A percentile compares a stretch with the other conserved stretches of the same genome.
phyloP scores from a whole-genome alignment of 2,797 vertebrate species.

The Tadarida brasiliensis region DNA sequence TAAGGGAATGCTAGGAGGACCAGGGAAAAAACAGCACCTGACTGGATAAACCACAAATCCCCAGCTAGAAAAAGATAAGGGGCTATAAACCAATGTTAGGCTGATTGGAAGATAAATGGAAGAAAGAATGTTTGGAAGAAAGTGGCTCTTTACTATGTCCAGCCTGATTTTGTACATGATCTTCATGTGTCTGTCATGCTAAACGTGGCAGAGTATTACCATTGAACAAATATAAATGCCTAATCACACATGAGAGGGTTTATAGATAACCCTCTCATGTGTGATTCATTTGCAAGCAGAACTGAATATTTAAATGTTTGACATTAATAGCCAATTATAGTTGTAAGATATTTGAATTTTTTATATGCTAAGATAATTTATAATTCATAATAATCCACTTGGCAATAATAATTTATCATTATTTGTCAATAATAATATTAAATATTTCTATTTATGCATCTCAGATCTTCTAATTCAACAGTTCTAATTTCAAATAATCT shows the following conservation, averaged over 20 bases:
- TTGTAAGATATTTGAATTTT: not conserved
- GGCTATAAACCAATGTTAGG: not conserved
- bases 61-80: not conserved
- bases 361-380: not conserved
- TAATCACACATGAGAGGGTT: not conserved
- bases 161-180: not conserved
- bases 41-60: not conserved
- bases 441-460: not conserved
- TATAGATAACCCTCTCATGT: not conserved
- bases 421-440: not conserved
- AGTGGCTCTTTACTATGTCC: not conserved
- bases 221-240: not conserved
- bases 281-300: not conserved
- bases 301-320: not conserved
- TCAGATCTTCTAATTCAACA: not conserved
- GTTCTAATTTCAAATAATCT: not conserved
- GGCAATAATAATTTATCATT: not conserved
- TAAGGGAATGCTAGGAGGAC: not conserved
- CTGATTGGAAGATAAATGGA: not conserved
- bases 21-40: not conserved
- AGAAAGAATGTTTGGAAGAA: not conserved
- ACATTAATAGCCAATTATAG: not conserved
- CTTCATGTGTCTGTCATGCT: not conserved
- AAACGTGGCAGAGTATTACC: not conserved
- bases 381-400: not conserved